Percentiles rank a stretch among this genome's conserved stretches.
Conservation (phyloP, 2,113 vertebrate genomes). For the Petromus typicus region DNA sequence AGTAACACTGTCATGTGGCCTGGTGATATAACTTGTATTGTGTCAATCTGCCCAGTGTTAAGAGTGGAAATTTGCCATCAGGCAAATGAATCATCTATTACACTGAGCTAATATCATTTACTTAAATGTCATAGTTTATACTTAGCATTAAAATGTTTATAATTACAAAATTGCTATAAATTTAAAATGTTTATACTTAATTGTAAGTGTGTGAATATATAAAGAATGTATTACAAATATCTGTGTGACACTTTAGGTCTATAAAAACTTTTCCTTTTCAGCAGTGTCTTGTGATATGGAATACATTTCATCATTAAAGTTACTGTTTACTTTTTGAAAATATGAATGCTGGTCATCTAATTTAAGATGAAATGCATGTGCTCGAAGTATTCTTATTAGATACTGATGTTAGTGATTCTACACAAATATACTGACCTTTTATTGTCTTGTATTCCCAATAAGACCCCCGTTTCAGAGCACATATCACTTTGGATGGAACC, state of each 20-base stretch:
- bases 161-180: background rate
- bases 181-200: background rate
- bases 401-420: background rate
- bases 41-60: background rate
- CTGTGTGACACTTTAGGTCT: background rate
- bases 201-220: slow-evolving; percentile 42
- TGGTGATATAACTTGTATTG: background rate
- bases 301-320: background rate
- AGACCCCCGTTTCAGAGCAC: no score
- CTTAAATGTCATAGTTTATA: slow-evolving; percentile 40
- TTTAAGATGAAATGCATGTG: background rate
- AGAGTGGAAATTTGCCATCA: background rate
- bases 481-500: no score
- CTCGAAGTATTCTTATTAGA: background rate
- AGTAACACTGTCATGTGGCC: background rate
- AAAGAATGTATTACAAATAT: background rate
- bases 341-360: slow-evolving; percentile 1
- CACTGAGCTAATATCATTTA: slow-evolving; percentile 13
- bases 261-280: background rate
- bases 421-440: slow-evolving; percentile 24
- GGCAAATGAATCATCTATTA: background rate
- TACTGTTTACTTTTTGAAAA: background rate
- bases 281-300: background rate
- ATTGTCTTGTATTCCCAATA: background rate
- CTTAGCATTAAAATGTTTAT: slow-evolving; percentile 27